Conservation (phyloP, 2,888 invertebrate genomes). For the Torymus texanus region DNA sequence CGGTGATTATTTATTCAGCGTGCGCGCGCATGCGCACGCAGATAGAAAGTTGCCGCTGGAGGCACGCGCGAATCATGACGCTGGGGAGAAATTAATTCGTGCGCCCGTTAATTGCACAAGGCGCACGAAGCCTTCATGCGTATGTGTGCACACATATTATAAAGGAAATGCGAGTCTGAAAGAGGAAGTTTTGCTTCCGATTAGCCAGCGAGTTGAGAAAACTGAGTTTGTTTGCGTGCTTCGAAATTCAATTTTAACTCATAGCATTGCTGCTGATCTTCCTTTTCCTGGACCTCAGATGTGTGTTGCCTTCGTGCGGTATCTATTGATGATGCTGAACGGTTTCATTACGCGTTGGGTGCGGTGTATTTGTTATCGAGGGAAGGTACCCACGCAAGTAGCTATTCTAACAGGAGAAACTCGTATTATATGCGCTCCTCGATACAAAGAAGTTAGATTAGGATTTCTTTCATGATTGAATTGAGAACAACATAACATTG, state of each 20-base stretch:
- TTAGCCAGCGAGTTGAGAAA: constrained; percentile 30
- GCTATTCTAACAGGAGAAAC: too few relatives aligned
- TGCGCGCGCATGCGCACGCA: neutral
- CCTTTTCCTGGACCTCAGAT: neutral
- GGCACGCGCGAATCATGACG: constrained; percentile 24
- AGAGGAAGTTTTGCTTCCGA: constrained; percentile 43
- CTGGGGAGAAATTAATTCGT: constrained; percentile 36
- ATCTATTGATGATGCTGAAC: neutral
- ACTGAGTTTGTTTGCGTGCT: constrained; percentile 4
- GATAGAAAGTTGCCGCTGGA: constrained; percentile 24
- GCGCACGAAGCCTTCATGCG: neutral
- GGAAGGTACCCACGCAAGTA: too few relatives aligned
- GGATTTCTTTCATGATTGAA: neutral
- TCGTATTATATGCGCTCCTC: too few relatives aligned
- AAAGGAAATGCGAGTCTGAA: constrained; percentile 6
- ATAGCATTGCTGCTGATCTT: neutral
- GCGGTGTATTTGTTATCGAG: too few relatives aligned
- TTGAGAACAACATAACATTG: neutral
- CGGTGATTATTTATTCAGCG: constrained; percentile 41
- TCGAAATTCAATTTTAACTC: constrained; percentile 21
- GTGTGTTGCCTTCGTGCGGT: too few relatives aligned
- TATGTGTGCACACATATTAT: too few relatives aligned
- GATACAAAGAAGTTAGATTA: neutral
- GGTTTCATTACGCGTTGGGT: constrained; percentile 2
- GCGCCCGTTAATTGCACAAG: constrained; percentile 40